Evolutionary conservation across 2,113 vertebrate genomes (phyloP).

Genomic region (Raphicerus campestris): DNA sequence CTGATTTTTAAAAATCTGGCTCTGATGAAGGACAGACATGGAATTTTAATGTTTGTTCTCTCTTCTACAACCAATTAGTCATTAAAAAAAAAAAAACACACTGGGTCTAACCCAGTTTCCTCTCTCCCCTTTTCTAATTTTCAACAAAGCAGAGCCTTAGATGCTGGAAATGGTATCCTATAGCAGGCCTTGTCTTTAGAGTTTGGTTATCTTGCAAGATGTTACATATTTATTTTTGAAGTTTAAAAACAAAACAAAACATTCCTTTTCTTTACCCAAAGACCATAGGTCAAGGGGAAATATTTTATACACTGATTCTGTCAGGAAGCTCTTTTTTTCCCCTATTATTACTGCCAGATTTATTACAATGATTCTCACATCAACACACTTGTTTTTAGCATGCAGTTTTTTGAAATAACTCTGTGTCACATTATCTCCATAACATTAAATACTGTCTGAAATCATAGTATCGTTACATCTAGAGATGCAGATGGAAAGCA

Average conservation of each 20-base stretch:
- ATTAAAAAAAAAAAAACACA: slow-evolving; percentile 45
- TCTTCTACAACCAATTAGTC: slow-evolving; percentile 10
- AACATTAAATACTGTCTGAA: neutral
- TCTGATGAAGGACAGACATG: neutral
- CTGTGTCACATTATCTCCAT: neutral
- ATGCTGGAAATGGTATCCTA: slow-evolving; percentile 58
- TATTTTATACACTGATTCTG: slow-evolving; percentile 9
- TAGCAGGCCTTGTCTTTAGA: slow-evolving; percentile 35
- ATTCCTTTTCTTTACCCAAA: slow-evolving; percentile 53
- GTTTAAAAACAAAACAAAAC: neutral
- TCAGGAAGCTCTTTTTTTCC: neutral
- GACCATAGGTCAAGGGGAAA: slow-evolving; percentile 47
- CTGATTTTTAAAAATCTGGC: neutral
- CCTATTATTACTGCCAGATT: neutral
- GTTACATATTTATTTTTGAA: slow-evolving; percentile 59
- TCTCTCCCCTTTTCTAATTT: neutral
- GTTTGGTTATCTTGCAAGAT: slow-evolving; percentile 71
- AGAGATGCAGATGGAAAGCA: neutral
- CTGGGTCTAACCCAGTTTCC: slow-evolving; percentile 2
- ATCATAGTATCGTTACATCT: neutral
- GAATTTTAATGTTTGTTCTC: neutral
- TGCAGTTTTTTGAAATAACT: neutral
- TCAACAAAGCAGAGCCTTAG: slow-evolving; percentile 44
- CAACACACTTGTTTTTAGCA: neutral
- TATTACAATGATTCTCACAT: neutral